Evolutionary conservation across 2,113 vertebrate genomes (phyloP).

Genomic region (Anoura caudifer): DNA sequence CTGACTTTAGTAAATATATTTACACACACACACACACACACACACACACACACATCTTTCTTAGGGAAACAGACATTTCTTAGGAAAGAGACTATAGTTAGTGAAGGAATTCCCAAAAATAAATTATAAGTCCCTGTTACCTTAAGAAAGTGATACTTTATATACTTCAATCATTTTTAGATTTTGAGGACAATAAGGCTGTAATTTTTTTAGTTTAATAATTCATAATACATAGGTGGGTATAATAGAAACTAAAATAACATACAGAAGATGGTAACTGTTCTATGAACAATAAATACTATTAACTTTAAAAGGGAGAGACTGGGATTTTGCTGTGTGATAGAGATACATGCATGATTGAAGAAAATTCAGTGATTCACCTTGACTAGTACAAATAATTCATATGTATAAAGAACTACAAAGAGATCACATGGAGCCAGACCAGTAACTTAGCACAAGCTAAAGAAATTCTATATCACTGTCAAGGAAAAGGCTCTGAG

Average conservation of each 20-base stretch:
- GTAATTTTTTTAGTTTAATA: background rate
- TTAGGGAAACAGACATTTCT: background rate
- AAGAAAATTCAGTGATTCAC: background rate
- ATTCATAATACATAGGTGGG: background rate
- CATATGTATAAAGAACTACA: background rate
- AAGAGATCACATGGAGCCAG: background rate
- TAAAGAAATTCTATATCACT: background rate
- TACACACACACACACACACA: too few species aligned
- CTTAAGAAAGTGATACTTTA: background rate
- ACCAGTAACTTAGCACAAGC: background rate
- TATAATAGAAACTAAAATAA: slow-evolving; percentile 1
- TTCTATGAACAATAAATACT: background rate
- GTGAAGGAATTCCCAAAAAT: background rate
- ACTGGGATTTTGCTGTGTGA: background rate
- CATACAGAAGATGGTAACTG: background rate
- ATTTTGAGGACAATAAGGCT: background rate
- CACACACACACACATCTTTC: background rate
- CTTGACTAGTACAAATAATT: background rate
- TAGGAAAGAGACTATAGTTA: background rate
- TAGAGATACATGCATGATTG: background rate
- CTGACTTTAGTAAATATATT: background rate
- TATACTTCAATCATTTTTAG: background rate
- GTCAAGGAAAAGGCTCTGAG: background rate
- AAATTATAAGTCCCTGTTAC: background rate
- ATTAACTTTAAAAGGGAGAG: background rate